Percentiles rank a stretch among this genome's conserved stretches.
These are phyloP conservation scores for Phyllostomus discolor DNA, from an alignment of 2,113 vertebrate genomes.

Conservation along the genomic window DNA sequence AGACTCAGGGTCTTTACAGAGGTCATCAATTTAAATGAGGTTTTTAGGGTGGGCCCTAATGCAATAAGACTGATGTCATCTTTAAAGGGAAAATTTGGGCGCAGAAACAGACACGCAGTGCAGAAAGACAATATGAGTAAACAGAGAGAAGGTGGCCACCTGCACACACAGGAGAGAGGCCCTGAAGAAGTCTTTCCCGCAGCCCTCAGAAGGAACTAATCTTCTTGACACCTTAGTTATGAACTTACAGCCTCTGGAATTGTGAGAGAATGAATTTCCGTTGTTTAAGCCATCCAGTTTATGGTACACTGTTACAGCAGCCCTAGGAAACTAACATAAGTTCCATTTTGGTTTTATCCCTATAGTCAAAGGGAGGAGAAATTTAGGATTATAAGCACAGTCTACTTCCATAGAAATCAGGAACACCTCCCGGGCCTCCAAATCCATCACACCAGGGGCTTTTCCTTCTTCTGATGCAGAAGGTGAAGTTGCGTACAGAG, in stretches of 20 bases:
- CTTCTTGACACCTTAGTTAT: not conserved
- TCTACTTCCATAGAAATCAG: not conserved
- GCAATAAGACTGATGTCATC: not conserved
- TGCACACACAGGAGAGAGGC: not conserved
- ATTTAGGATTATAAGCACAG: not conserved
- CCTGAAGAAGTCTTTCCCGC: not conserved
- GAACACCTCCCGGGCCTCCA: not conserved
- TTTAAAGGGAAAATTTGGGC: not conserved
- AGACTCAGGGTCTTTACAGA: not conserved
- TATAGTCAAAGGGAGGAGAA: not conserved
- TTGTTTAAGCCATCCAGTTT: not conserved
- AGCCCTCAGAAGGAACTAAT: not conserved
- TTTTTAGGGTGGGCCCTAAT: not conserved
- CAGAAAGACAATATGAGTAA: not conserved
- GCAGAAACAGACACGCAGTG: not conserved
- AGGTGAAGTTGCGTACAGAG: not conserved
- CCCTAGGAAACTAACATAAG: not conserved
- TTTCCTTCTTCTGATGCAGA: not conserved
- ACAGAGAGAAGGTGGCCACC: not conserved
- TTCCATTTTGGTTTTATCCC: not conserved
- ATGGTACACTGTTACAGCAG: not conserved
- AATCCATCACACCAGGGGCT: not conserved
- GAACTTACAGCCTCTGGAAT: not conserved
- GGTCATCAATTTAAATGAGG: not conserved
- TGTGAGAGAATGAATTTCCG: not conserved